Base-by-base conservation (phyloP, 2,113 vertebrate species). In the Bungarus multicinctus region DNA sequence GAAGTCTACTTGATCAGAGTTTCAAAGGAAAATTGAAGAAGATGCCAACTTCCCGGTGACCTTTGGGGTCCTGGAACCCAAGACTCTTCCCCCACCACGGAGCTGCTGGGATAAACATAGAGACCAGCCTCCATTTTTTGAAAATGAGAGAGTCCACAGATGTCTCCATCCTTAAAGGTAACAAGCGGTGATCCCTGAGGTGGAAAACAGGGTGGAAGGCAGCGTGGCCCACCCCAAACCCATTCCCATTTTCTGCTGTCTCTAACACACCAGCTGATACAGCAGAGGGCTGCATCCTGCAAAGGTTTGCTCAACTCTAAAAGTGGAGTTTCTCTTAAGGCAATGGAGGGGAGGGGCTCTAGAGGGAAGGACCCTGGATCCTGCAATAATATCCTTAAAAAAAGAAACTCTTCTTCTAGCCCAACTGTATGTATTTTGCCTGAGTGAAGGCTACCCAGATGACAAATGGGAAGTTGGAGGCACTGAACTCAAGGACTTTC, bases 371-470 rank as follows among this genome's bases (percentile, higher is more conserved):
- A 9, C 34, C 18, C 10, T 1, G 18, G 18, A 81, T 39, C 34
- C 69, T 22, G 18, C 69, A 81, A 39, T 81, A 27, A 43, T 22
- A 43, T 43, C 18, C 18, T 3, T 1, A 39, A 34, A 7, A 81
- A 43, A 81, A 22, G 74, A 22, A 81, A 22, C n/a, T n/a, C 69
- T 81, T 81, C 69, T 81, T 34, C 34, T 9, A 39, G 69, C 69
- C n/a, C 69, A 81, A 81, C 18, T 81, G 74, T 43, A 43, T 39
- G n/a, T 16, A n/a, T n/a, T 43, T 81, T 81, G 34, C 53, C 55
- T 30, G 43, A 85, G 50, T 88, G 86, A 91, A 94, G 81, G 90
- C 90, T 92, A 86, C 91, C 91, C 93, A 93, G 91, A 94, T 90
- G 90, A 94, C 94, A 96, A 95, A 94, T 58, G 34, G n/a, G 34